Evolutionary conservation across 1,140 invertebrate species (phyloP), one percentile per base, ranked within the genome.

Genomic region (Pristionchus pacificus): DNA sequence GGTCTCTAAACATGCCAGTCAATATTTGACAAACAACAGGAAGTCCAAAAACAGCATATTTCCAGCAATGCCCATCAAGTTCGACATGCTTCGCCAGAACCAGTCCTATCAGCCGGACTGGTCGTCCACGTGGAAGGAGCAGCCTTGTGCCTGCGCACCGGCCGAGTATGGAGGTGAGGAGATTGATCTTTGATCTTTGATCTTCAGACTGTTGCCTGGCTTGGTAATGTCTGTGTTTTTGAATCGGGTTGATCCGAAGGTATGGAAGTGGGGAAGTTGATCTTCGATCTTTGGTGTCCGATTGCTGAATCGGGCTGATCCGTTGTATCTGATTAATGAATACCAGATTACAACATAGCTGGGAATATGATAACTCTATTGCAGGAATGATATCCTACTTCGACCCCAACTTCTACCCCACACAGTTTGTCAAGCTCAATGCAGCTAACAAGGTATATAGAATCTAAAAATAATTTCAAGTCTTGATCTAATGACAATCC

Each of bases 81-180:
- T 82, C 24, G 81, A 80, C 59, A 65, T 69, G 58, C 77, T 83
- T 14, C 60, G 31, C 24, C 77, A 82, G 24, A 79, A 77, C 25
- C 65, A 79, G 31, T 76, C 72, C 6, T 82, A 77, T 70, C 82
- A 82, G 60, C 81, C 81, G 1, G 80, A 82, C 60, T 82, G 81
- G 81, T 72, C 76, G n/a, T 73, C 76, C 28, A 83, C 76, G 55
- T 82, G 82, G 81, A 76, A 77, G 67, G 59, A 72, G 14, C 58
- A 76, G 55, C 74, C 81, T 15, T 82, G 81, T 66, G 58, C 77
- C 2, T 82, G 81, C 65, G 73, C 73, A 58, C 81, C 81, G 13
- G 81, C 82, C 27, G 24, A 69, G 3, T 82, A 73, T 60, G 71
- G 65, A 19, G 71, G 71, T 69, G 24, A 25, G n/a, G n/a, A n/a